Base-by-base conservation (phyloP, 2,888 invertebrate species). In the Polydrusus cervinus region DNA sequence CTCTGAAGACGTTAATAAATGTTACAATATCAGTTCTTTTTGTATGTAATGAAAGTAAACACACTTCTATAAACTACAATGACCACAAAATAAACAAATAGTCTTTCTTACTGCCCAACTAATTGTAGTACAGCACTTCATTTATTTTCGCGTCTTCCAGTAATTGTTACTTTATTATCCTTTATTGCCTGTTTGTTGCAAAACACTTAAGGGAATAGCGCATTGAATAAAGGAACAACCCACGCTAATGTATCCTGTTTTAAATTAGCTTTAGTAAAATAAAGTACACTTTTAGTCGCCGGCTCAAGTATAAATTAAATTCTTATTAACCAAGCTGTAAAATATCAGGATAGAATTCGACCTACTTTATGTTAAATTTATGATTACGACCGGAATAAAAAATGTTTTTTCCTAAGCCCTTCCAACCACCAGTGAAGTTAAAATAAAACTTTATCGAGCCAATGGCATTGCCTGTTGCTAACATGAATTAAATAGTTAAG, bases 141-240 rank as follows among this genome's bases (percentile, higher is more conserved):
- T 57, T 57, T 57, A 38, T 57, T 57, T 16, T 57, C 57, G 34
- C 16, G 13, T 14, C 34, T 14, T 38, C 13, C 30, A 55, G 55
- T 57, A 38, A 57, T 57, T 57, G 34, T 57, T 38, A 53, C 25
- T 53, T 53, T 53, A 53, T 53, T 53, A 53, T 16, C 57, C 38
- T 34, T 57, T 34, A 57, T 38, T 16, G 34, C 57, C 57, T 10
- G 57, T 57, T 57, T 57, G 34, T 57, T 14, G 38, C 34, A 38
- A 34, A 57, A 57, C 57, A 57, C 57, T 57, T 57, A 57, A 57
- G 57, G 57, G 57, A 57, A 34, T 57, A 57, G 34, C 38, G 16
- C 10, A 57, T 7, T 9, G 25, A 30, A 30, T 53, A 53, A 53
- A 53, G 53, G 25, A 53, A 53, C n/a, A 53, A 7, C 53, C 53